Percentiles rank a stretch among this genome's conserved stretches.
Conservation (phyloP, 2,888 invertebrate genomes). For the Platycheirus rosarum region DNA sequence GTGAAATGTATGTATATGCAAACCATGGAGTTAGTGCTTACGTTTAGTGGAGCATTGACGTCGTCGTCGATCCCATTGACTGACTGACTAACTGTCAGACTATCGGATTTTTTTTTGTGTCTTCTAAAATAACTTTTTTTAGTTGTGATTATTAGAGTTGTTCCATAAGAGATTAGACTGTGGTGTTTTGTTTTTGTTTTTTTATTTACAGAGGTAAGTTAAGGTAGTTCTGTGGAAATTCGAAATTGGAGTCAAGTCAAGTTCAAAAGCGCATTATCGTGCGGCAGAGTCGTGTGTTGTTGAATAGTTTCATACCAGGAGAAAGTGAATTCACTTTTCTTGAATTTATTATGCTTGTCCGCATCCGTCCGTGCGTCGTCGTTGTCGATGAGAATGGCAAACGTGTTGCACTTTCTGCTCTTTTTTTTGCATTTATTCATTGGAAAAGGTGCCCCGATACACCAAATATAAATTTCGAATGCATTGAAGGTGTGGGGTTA, state of each 20-base stretch:
- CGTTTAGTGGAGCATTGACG: slow-evolving; percentile 63
- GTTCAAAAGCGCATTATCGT: slow-evolving; percentile 74
- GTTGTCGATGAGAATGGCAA: slow-evolving; percentile 18
- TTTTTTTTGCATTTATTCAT: background rate
- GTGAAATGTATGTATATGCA: slow-evolving; percentile 73
- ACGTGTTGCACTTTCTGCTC: slow-evolving; percentile 54
- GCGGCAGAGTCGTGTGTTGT: slow-evolving; percentile 35
- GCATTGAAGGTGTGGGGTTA: slow-evolving; percentile 15
- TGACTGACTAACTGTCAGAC: slow-evolving; percentile 29
- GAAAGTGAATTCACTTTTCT: slow-evolving; percentile 73
- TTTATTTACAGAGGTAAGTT: slow-evolving; percentile 10
- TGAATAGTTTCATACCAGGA: slow-evolving; percentile 24
- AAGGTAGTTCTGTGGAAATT: slow-evolving; percentile 50
- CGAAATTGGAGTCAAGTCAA: slow-evolving; percentile 73
- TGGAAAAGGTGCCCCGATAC: slow-evolving; percentile 49
- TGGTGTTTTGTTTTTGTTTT: slow-evolving; percentile 8
- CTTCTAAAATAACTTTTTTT: slow-evolving; percentile 31
- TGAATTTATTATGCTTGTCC: slow-evolving; percentile 62
- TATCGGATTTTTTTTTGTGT: slow-evolving; percentile 45
- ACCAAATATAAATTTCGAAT: slow-evolving; percentile 53
- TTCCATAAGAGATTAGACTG: slow-evolving; percentile 26
- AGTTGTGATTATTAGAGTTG: slow-evolving; percentile 1
- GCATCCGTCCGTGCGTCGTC: slow-evolving; percentile 9
- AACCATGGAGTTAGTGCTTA: slow-evolving; percentile 57
- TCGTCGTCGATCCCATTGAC: background rate